Base-by-base conservation (phyloP, 2,888 invertebrate species). In the Schizotus pectinicornis region DNA sequence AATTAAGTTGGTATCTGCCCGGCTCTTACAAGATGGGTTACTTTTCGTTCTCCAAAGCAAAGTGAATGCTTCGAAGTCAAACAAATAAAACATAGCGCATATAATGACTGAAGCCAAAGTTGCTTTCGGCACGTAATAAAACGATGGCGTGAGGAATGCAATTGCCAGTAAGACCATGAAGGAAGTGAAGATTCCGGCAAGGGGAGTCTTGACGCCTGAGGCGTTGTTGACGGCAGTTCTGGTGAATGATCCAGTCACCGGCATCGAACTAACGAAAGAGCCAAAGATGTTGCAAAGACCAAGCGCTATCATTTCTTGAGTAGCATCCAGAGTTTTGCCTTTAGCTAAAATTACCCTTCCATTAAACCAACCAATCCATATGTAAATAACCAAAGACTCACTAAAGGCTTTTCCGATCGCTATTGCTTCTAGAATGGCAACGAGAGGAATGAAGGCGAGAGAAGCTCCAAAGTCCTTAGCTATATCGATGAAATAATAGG, bases 141-240 rank as follows among this genome's bases (percentile, higher is more conserved):
- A 95, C 9, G 91, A 86, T 0, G 88, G 85, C 0, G 95, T 90
- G 3, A 96, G 81, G 50, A 93, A 84, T 3, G 88, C 89, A 59
- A 95, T 85, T 0, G 95, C 88, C 57, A 95, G 75, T 3, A 96
- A 80, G 0, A 96, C 91, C 59, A 95, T 77, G 43, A 81, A 77
- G 30, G 90, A 92, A 56, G 93, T 94, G 36, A 92, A 83, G 14
- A 91, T 77, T 0, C 94, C 92, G 34, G 50, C 68, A 92, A 8
- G 91, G 0, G 93, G 36, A 0, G 94, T 95, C 64, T 85, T 83
- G 0, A 95, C 96, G 0, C 95, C 95, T 63, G 94, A 92, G 46
- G 93, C 90, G 76, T 95, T 89, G 81, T 97, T 96, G 22, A 97
- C 89, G 1, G 95, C 95, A 1, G 95, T 91, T 60, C 94, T 82